Percentiles rank a stretch among this genome's conserved stretches.
These are phyloP conservation scores for Lithobates pipiens DNA, from an alignment of 2,797 vertebrate species.

Conservation along the genomic window DNA sequence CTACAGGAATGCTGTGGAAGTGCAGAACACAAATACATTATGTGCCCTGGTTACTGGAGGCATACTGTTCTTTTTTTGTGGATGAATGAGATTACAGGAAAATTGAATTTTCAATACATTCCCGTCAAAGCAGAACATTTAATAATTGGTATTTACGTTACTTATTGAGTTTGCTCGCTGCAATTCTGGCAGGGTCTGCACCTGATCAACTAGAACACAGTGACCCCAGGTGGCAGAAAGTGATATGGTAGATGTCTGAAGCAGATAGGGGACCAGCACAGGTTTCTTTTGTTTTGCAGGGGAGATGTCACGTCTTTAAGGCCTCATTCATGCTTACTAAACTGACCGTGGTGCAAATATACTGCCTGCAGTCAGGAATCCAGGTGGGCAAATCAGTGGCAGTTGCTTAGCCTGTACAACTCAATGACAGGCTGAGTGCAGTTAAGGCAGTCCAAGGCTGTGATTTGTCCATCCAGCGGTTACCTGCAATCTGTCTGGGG, in stretches of 20 bases:
- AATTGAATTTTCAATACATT: slow-evolving; percentile 38
- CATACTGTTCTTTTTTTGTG: slow-evolving; percentile 26
- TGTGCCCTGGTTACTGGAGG: not conserved
- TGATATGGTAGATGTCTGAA: slow-evolving; percentile 26
- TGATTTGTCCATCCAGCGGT: too few species aligned
- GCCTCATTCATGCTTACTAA: too few species aligned
- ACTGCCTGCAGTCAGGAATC: too few species aligned
- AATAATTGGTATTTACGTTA: slow-evolving; percentile 46
- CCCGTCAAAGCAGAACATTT: slow-evolving; percentile 53
- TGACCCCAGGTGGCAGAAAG: slow-evolving; percentile 76
- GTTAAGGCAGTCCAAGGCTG: too few species aligned
- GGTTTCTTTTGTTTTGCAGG: too few species aligned
- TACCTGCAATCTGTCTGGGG: too few species aligned
- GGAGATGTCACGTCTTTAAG: too few species aligned
- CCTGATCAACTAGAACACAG: slow-evolving; percentile 71
- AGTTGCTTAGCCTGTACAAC: too few species aligned
- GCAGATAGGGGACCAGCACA: too few species aligned
- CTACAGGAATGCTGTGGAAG: slow-evolving; percentile 3
- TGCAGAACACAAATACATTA: slow-evolving; percentile 13
- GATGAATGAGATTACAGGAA: slow-evolving; percentile 42
- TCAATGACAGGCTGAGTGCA: too few species aligned
- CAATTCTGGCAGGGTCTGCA: not conserved
- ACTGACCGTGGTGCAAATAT: too few species aligned
- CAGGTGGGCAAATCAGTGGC: too few species aligned
- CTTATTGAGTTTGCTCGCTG: slow-evolving; percentile 3